phyloP scores from a whole-genome alignment of 2,888 invertebrate species.

The Drosophila neotestacea region DNA sequence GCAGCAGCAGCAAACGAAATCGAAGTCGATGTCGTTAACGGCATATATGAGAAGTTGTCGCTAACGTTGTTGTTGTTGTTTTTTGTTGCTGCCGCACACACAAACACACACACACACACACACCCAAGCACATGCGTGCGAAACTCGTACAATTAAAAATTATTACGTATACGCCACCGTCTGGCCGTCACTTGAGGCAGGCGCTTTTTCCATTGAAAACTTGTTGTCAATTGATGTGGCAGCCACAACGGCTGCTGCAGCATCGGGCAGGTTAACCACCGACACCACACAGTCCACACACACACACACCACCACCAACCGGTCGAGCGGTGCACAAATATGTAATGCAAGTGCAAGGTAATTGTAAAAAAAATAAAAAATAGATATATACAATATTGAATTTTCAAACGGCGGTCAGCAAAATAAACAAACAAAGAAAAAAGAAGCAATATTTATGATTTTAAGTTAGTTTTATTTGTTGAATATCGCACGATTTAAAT shows the following conservation, averaged over 20 bases:
- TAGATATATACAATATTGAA: slow-evolving; percentile 5
- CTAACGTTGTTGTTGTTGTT: slow-evolving; percentile 38
- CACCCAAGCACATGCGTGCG: slow-evolving; percentile 52
- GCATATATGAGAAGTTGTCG: slow-evolving; percentile 55
- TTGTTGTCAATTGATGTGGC: slow-evolving; percentile 48
- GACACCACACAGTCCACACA: slow-evolving; percentile 42
- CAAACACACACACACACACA: slow-evolving; percentile 13
- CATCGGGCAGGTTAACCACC: slow-evolving; percentile 71
- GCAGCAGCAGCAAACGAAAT: slow-evolving; percentile 22
- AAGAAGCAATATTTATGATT: slow-evolving; percentile 14
- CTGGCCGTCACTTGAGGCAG: slow-evolving; percentile 50
- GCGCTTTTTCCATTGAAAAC: slow-evolving; percentile 58
- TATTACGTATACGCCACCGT: slow-evolving; percentile 78
- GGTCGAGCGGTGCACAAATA: slow-evolving; percentile 53
- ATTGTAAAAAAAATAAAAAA: slow-evolving; percentile 57
- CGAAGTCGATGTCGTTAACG: slow-evolving; percentile 49
- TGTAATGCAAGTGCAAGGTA: slow-evolving; percentile 81
- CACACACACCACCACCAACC: slow-evolving; percentile 41
- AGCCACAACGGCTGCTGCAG: slow-evolving; percentile 22
- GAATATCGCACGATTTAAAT: slow-evolving; percentile 13
- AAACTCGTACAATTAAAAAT: slow-evolving; percentile 74
- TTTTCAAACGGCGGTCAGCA: slow-evolving; percentile 15
- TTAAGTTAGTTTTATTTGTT: slow-evolving; percentile 12
- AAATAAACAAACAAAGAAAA: slow-evolving; percentile 18
- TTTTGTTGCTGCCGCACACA: slow-evolving; percentile 31